These are phyloP conservation scores for Geodia barretti DNA, from an alignment of 37 sponge, comb jelly and placozoan genomes.

Conservation along the genomic window DNA sequence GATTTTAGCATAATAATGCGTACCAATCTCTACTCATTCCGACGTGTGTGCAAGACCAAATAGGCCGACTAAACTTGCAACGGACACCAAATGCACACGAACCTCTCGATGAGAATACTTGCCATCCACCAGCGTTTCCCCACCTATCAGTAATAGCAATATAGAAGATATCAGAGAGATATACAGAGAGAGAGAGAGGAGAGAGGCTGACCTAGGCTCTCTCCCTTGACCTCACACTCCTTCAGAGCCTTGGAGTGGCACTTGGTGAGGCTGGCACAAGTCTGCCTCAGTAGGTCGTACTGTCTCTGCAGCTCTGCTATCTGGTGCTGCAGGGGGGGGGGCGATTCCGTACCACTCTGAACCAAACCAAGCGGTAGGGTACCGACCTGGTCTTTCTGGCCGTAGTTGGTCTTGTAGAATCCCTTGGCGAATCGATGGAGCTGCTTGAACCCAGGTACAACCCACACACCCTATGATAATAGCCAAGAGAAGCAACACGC, in stretches of 20 bases:
- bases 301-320: constrained; percentile 78
- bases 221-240: constrained; percentile 23
- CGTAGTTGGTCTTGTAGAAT: constrained; percentile 31
- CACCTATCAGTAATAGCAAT: constrained; percentile 3
- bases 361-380: background rate
- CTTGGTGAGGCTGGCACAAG: constrained; percentile 44
- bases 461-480: constrained; percentile 55
- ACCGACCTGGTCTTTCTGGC: constrained; percentile 67
- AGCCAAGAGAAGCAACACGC: constrained; percentile 1
- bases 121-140: constrained; percentile 58
- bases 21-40: too few relatives aligned
- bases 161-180: background rate
- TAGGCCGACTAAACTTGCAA: too few relatives aligned
- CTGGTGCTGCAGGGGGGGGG: constrained; percentile 37
- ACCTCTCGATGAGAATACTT: constrained; percentile 72
- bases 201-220: constrained; percentile 34
- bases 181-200: background rate
- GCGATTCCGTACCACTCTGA: background rate
- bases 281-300: constrained; percentile 62
- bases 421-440: constrained; percentile 74
- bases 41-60: too few relatives aligned
- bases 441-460: constrained; percentile 72
- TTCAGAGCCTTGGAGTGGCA: constrained; percentile 45
- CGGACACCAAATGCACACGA: background rate
- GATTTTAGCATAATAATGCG: too few relatives aligned